These are phyloP conservation scores for Ispidina picta DNA, from an alignment of 2,797 vertebrate genomes.

Conservation along the genomic window DNA sequence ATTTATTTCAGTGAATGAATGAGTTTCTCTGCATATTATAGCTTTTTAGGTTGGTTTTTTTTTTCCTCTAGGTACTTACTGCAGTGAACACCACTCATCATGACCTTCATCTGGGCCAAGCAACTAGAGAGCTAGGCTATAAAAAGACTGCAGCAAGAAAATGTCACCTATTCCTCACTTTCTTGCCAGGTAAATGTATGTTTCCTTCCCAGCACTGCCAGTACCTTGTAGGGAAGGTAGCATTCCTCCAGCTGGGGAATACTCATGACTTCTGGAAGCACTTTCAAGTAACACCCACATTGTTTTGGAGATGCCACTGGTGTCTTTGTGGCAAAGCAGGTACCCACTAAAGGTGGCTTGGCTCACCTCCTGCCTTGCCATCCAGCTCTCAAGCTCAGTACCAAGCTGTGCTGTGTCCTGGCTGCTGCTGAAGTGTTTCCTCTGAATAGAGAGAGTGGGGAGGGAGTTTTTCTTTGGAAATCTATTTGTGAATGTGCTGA, in stretches of 20 bases:
- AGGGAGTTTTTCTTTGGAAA: neutral
- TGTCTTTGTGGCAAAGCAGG: neutral
- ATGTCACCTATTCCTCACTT: neutral
- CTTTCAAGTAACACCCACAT: neutral
- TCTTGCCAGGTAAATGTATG: neutral
- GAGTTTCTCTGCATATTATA: neutral
- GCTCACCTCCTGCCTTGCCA: neutral
- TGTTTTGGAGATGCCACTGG: neutral
- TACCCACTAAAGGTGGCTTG: neutral
- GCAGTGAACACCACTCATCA: neutral
- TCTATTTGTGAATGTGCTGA: conserved; percentile 6
- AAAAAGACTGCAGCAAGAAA: neutral
- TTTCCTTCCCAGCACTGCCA: neutral
- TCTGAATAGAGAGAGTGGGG: neutral
- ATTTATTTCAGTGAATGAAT: neutral
- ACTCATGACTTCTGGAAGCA: neutral
- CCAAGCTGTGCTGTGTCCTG: neutral
- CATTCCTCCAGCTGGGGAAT: neutral
- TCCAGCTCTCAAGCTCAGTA: neutral
- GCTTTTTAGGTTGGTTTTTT: neutral
- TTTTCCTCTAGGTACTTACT: neutral
- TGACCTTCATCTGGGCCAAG: neutral
- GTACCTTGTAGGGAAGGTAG: neutral
- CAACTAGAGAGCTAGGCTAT: neutral
- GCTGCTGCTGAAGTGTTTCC: neutral